Evolutionary conservation across 2,797 vertebrate genomes (phyloP), one percentile per base, ranked within the genome.

Genomic region (Merluccius polli): DNA sequence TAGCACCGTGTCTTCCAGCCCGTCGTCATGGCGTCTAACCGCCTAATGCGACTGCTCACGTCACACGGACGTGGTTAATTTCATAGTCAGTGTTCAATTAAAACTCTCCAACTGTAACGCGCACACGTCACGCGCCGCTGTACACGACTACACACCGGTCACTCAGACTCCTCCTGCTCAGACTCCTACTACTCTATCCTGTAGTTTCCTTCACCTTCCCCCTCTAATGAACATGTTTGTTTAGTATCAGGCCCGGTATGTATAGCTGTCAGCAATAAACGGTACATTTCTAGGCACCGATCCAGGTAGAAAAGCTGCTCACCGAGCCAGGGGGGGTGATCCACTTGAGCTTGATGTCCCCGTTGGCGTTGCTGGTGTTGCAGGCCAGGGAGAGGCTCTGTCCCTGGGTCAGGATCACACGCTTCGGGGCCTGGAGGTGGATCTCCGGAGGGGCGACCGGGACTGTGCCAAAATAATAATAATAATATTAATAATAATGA

Each of bases 311-410:
- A 24, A n/a, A 24, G 52, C 52, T 59, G 3, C 97, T 95, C 90
- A 99, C 98, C 94, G 87, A 94, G 69, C 85, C 92, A 69, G 75
- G 89, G 0, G 89, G 94, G 81, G 87, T 83, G 80, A 89, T 85
- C 97, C 97, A 99, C 27, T 87, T 87, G 13, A 97, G 70, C 27
- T 81, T 52, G 73, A 99, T 95, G 0, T 95, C 93, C 76, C 94
- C 95, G 35, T 98, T 96, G 85, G 97, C 94, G 27, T 99, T 98
- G 0, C 90, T 94, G 82, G 96, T 96, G 83, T 88, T 91, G 84
- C 98, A 99, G 0, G 74, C 93, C 79, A 97, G 93, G 11, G 92
- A 88, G 81, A 99, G 95, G 31, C 86, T 92, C 86, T 99, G 95
- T 18, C 94, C 91, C 78, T 91, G 88, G 75, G 92, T 95, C 24